Evolutionary conservation across 2,113 vertebrate genomes (phyloP), one percentile per base, ranked within the genome.

Genomic region (Murina feae): DNA sequence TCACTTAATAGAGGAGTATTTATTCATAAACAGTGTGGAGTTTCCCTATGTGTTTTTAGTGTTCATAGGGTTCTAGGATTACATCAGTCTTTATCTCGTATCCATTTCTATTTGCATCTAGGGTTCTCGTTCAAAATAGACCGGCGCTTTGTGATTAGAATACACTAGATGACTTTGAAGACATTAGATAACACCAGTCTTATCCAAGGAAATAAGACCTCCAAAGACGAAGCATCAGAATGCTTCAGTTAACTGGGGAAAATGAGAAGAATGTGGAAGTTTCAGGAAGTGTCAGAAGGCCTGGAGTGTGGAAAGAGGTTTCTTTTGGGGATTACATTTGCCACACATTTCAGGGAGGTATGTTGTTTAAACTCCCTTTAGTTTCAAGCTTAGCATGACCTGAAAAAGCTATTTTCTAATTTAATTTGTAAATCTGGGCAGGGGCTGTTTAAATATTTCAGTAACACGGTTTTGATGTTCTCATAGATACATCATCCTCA

Each of bases 301-400:
- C 97, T 2, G 94, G 92, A 91, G 93, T 85, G 17, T 97, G 97
- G 96, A 98, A 98, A 90, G 90, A 96, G 89, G 88, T 97, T 95
- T 96, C 53, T 0, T 98, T 98, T 96, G 98, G 98, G 92, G 98
- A 98, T 97, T 98, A 98, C 84, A 98, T 98, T 97, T 98, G 98
- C 96, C 98, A 98, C 94, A 97, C 44, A 0, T 98, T 99, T 97
- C 98, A 98, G 97, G 98, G 98, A 98, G 98, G 98, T 99, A 99
- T 91, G 98, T 98, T 58, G 63, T 78, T 95, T 96, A 90, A 49
- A n/a, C 23, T 90, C 37, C 75, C 28, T 90, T 95, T 94, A 79
- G 28, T 95, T 95, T 97, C 79, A 68, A 90, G 72, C 72, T 85
- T 86, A 94, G 17, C 25, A 47, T 91, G 78, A 84, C 89, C 44